phyloP scores from a whole-genome alignment of 1,140 invertebrate species.

The Caenorhabditis latens region DNA sequence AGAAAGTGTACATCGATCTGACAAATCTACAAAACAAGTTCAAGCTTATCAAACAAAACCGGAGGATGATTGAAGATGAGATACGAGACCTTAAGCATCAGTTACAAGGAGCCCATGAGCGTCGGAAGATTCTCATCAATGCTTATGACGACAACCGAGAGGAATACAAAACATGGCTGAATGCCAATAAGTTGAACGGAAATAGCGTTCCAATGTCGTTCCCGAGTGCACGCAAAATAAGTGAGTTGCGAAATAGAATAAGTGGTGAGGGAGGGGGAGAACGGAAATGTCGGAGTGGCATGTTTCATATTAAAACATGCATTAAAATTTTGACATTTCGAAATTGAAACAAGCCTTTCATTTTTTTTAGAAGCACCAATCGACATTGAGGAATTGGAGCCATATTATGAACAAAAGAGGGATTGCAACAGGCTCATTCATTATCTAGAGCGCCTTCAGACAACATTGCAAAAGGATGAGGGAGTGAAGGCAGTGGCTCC shows the following conservation, averaged over 20 bases:
- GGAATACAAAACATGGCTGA: slow-evolving; percentile 59
- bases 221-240: slow-evolving; percentile 11
- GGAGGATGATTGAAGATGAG: neutral
- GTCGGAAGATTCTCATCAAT: neutral
- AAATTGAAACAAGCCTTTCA: neutral
- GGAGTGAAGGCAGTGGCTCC: neutral
- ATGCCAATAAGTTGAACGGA: slow-evolving; percentile 20
- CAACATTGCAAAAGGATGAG: neutral
- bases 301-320: neutral
- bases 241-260: slow-evolving; percentile 29
- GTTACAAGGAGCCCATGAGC: neutral
- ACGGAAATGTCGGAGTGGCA: neutral
- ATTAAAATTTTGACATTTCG: slow-evolving; percentile 32
- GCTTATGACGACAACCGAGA: slow-evolving; percentile 29
- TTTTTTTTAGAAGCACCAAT: slow-evolving; percentile 39
- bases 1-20: slow-evolving; percentile 5
- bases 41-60: slow-evolving; percentile 42
- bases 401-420: slow-evolving; percentile 65
- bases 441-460: slow-evolving; percentile 54
- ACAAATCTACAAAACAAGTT: neutral
- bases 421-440: slow-evolving; percentile 60
- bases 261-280: neutral
- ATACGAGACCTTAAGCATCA: slow-evolving; percentile 9
- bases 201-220: slow-evolving; percentile 38
- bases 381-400: slow-evolving; percentile 63